phyloP scores from a whole-genome alignment of 2,888 invertebrate species.

The Hydroisotoma schaefferi region DNA sequence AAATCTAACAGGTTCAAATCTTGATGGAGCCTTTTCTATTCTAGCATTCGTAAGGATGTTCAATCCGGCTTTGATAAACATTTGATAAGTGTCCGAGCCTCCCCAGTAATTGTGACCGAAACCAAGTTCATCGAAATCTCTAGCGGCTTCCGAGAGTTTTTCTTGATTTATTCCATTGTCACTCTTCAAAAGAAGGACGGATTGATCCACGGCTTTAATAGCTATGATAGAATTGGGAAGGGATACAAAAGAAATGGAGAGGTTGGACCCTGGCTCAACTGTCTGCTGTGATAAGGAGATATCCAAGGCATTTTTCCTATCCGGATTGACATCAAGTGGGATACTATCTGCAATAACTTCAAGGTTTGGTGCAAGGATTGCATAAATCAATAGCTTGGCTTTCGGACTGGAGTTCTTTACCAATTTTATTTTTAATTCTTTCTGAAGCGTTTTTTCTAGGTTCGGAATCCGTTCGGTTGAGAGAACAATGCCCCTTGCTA shows the following conservation, averaged over 20 bases:
- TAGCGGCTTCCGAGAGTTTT: slow-evolving; percentile 61
- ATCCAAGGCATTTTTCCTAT: slow-evolving; percentile 73
- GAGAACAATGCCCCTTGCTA: slow-evolving; percentile 80
- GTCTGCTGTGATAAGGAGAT: slow-evolving; percentile 58
- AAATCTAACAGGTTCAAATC: not conserved
- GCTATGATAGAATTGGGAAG: slow-evolving; percentile 82
- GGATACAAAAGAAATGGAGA: slow-evolving; percentile 72
- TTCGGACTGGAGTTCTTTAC: slow-evolving; percentile 70
- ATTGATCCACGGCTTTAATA: slow-evolving; percentile 81
- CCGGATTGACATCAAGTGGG: slow-evolving; percentile 72
- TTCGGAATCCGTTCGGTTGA: slow-evolving; percentile 61
- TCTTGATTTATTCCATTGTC: slow-evolving; percentile 66
- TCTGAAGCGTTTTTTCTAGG: not conserved
- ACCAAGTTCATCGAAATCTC: slow-evolving; percentile 53
- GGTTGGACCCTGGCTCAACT: slow-evolving; percentile 70
- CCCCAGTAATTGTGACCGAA: slow-evolving; percentile 23
- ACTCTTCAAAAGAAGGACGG: slow-evolving; percentile 66
- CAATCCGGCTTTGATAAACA: slow-evolving; percentile 33
- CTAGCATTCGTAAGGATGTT: slow-evolving; percentile 27
- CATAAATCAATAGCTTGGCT: slow-evolving; percentile 72
- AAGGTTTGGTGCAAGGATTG: slow-evolving; percentile 61
- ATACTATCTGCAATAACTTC: slow-evolving; percentile 78
- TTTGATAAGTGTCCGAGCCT: slow-evolving; percentile 25
- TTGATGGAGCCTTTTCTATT: slow-evolving; percentile 9
- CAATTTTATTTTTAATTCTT: slow-evolving; percentile 53